Base-by-base conservation (phyloP, 1,140 invertebrate genomes). In the Chymomyza costata region DNA sequence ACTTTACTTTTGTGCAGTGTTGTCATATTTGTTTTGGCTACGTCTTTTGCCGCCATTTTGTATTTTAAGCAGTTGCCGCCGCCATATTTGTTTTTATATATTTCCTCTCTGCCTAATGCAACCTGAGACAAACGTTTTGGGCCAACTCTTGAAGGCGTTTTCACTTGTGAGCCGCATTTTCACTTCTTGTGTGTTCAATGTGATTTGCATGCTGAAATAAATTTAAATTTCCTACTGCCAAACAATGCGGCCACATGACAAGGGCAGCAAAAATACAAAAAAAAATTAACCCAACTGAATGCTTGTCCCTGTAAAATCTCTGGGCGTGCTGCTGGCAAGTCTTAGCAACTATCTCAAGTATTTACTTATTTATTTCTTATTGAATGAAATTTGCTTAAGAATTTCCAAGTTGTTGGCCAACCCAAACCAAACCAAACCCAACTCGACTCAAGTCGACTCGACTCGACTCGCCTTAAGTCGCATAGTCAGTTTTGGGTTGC, bases 311-410 rank as follows among this genome's bases (percentile, higher is more conserved):
- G 51, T 28, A 19, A 10, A 13, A 14, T 35, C 30, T 32, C 10
- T 14, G 34, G 7, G 7, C 15, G 31, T n/a, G n/a, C n/a, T n/a
- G n/a, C n/a, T 25, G 17, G 21, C 25, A 13, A 45, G 43, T 43
- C 41, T 43, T 25, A 10, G 44, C 40, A 14, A 50, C 31, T 56
- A 70, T 78, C 57, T 66, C 49, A 78, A 80, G 63, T 71, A 78
- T 78, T 78, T 78, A 71, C 73, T 78, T 78, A 78, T 78, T 78
- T 80, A 78, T 78, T 78, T 64, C 57, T 52, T 57, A 67, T 78
- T 78, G 51, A 70, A 57, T 65, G 56, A 60, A 64, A 60, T 67
- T 67, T 51, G 44, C 60, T 55, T 47, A 56, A 68, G 69, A 55
- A 65, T 65, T 78, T 66, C 30, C 38, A 51, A 48, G 50, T 34